phyloP scores from a whole-genome alignment of 2,888 invertebrate species.

The Saturnia pavonia region DNA sequence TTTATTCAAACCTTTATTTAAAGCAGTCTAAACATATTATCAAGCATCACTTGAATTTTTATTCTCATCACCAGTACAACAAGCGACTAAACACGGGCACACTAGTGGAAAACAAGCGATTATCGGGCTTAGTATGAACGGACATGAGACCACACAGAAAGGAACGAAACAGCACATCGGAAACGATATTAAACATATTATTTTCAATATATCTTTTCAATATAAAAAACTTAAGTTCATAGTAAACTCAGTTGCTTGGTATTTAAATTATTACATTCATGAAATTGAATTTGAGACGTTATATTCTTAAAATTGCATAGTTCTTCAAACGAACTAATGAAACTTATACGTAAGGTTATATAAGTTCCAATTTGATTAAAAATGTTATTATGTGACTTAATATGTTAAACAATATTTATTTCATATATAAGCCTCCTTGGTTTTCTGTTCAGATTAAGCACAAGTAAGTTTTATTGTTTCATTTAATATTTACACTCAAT shows the following conservation, averaged over 20 bases:
- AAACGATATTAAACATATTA: slow-evolving; percentile 12
- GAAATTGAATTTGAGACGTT: not conserved
- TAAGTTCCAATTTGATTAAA: not conserved
- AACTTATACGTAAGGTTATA: not conserved
- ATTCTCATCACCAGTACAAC: slow-evolving; percentile 29
- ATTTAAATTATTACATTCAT: not conserved
- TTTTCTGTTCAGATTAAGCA: not conserved
- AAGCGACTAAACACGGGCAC: slow-evolving; percentile 39
- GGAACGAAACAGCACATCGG: slow-evolving; percentile 35
- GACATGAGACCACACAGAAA: slow-evolving; percentile 30
- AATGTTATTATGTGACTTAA: not conserved
- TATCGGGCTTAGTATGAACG: slow-evolving; percentile 36
- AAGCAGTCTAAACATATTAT: not conserved
- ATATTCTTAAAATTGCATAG: not conserved
- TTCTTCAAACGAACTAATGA: not conserved
- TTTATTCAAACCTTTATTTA: not conserved
- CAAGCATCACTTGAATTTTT: not conserved
- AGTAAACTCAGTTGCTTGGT: not conserved
- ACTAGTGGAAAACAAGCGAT: slow-evolving; percentile 41
- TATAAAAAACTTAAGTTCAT: slow-evolving; percentile 4
- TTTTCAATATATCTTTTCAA: too few relatives aligned
- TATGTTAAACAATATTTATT: not conserved
- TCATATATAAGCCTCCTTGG: not conserved
- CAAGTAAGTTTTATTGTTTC: not conserved
- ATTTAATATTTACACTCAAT: not conserved